Evolutionary conservation across 2,797 vertebrate genomes (phyloP).

Genomic region (Ataeniobius toweri): DNA sequence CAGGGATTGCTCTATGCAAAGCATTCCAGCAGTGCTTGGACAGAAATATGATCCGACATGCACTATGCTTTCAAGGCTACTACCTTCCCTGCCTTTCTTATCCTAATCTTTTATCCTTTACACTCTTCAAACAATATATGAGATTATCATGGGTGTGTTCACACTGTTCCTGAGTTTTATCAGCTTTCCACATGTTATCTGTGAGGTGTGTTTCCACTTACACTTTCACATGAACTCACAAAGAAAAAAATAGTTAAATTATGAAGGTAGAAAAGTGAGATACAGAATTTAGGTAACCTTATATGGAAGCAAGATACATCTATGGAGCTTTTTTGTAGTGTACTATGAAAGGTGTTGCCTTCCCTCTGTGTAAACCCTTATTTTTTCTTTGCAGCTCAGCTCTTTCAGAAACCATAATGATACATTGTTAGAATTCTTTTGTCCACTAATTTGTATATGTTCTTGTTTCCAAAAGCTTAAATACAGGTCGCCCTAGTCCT

Average conservation of each 20-base stretch:
- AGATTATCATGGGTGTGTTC: constrained; percentile 58
- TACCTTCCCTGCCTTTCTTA: neutral
- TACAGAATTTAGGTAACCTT: neutral
- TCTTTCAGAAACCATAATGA: constrained; percentile 57
- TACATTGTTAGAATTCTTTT: constrained; percentile 46
- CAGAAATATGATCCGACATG: constrained; percentile 19
- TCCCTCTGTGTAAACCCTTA: constrained; percentile 28
- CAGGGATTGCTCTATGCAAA: neutral
- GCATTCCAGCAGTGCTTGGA: neutral
- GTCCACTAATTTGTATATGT: constrained; percentile 41
- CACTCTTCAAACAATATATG: constrained; percentile 12
- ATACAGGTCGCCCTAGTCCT: constrained; percentile 1
- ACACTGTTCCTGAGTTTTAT: constrained; percentile 53
- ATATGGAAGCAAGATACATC: constrained; percentile 19
- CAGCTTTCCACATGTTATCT: constrained; percentile 36
- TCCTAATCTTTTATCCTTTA: constrained; percentile 1
- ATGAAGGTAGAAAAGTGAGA: neutral
- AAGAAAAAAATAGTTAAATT: neutral
- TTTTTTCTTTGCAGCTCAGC: constrained; percentile 31
- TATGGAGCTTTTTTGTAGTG: constrained; percentile 16
- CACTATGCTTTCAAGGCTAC: constrained; percentile 12
- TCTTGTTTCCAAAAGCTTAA: constrained; percentile 31
- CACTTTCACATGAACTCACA: constrained; percentile 33
- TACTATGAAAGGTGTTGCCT: constrained; percentile 30
- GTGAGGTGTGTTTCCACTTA: constrained; percentile 36